Evolutionary conservation across 2,888 invertebrate species (phyloP), one percentile per base, ranked within the genome.

Genomic region (Coelopa pilipes): DNA sequence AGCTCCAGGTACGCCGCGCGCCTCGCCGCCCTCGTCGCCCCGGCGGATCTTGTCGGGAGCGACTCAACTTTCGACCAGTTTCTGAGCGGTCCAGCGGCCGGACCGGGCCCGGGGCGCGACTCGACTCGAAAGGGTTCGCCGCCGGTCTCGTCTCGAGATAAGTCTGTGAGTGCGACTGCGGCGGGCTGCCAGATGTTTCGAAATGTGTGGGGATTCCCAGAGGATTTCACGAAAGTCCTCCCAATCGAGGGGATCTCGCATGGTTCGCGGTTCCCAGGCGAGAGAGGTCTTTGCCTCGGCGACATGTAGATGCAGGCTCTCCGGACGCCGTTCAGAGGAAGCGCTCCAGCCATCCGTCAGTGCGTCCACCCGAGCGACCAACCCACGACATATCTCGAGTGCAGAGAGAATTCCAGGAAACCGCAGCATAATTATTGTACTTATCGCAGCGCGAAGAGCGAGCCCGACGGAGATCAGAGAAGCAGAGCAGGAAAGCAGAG

Each of bases 351-450:
- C 7, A 34, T 34, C 34, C 34, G n/a, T n/a, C n/a, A n/a, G n/a
- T n/a, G n/a, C n/a, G n/a, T n/a, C n/a, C n/a, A n/a, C n/a, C n/a
- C n/a, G n/a, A n/a, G n/a, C n/a, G 7, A 34, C 34, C 34, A 7
- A 34, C 34, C 34, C 4, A 34, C 7, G 34, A 34, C 2, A 34
- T 7, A 34, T 34, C 34, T 34, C 34, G 34, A 34, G 34, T 34
- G 34, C 34, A 34, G 34, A 34, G 34, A 34, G 21, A 59, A 21
- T 59, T 59, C 57, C 57, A 59, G 24, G 57, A 59, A 57, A 59
- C 19, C 17, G 57, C 19, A 59, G 19, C 19, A 21, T 21, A 59
- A 59, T 59, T 21, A 59, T 59, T 59, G 19, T 13, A 59, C 57
- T 21, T 2, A 19, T 21, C 19, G 34, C 34, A 34, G 7, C 34